These are phyloP conservation scores for Lonchura striata DNA, from an alignment of 2,113 vertebrate genomes.

Conservation along the genomic window DNA sequence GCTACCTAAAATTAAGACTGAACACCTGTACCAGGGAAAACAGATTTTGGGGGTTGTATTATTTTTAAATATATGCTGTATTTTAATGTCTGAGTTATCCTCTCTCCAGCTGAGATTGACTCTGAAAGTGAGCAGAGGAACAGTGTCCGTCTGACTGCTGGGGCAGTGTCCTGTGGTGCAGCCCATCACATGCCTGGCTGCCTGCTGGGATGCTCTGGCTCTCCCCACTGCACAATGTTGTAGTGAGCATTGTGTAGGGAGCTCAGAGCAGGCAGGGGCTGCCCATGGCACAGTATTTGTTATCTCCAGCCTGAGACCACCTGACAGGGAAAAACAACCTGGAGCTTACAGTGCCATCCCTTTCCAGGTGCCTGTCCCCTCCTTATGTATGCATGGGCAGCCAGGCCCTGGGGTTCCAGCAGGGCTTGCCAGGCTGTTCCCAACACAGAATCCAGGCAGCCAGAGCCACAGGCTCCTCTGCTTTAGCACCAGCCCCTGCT, in stretches of 20 bases:
- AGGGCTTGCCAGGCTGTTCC: background rate
- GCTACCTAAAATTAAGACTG: background rate
- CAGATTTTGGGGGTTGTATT: background rate
- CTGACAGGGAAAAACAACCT: background rate
- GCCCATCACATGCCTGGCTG: background rate
- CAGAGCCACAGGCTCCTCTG: background rate
- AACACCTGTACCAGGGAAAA: background rate
- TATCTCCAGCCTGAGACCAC: background rate
- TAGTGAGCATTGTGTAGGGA: background rate
- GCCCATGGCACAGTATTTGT: background rate
- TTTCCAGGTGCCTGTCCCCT: background rate
- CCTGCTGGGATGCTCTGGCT: background rate
- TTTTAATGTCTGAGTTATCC: background rate
- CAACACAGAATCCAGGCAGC: background rate
- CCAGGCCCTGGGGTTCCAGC: background rate
- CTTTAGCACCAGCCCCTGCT: background rate
- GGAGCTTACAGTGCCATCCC: background rate
- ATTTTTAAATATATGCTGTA: background rate
- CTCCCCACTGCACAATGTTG: background rate
- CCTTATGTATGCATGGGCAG: accelerated
- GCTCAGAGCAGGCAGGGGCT: background rate
- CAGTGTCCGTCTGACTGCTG: accelerated
- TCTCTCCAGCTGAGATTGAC: background rate
- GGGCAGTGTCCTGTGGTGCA: background rate
- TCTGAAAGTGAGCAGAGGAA: background rate